Evolutionary conservation across 1,140 invertebrate genomes (phyloP).

Genomic region (Sweltsa coloradensis): DNA sequence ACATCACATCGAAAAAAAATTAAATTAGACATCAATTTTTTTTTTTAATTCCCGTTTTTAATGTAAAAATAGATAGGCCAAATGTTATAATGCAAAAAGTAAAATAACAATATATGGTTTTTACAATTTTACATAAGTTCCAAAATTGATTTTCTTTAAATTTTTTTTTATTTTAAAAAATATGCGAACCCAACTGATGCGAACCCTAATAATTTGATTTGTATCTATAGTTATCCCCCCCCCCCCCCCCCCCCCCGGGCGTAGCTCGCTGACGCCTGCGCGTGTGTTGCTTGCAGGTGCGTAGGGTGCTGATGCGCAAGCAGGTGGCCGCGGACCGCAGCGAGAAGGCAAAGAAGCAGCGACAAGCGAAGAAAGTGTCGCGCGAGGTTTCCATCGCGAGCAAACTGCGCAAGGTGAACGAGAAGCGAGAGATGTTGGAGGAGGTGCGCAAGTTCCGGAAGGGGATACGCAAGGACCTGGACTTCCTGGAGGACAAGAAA

Average conservation of each 20-base stretch:
- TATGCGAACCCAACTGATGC: background rate
- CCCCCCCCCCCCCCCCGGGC: background rate
- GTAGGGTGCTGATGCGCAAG: slow-evolving; percentile 71
- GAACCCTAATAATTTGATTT: background rate
- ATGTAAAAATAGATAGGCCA: background rate
- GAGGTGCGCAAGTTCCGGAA: slow-evolving; percentile 77
- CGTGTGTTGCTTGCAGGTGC: slow-evolving; percentile 37
- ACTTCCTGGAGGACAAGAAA: slow-evolving; percentile 76
- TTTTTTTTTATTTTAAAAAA: too few relatives aligned
- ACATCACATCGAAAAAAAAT: too few relatives aligned
- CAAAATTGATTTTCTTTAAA: background rate
- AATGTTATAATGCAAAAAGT: too few relatives aligned
- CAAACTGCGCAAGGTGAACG: slow-evolving; percentile 53
- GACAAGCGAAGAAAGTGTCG: slow-evolving; percentile 84
- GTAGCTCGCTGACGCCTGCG: background rate
- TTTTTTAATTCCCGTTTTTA: too few relatives aligned
- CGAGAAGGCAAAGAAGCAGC: slow-evolving; percentile 78
- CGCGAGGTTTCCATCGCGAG: slow-evolving; percentile 82
- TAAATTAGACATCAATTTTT: too few relatives aligned
- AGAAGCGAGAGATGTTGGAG: slow-evolving; percentile 65
- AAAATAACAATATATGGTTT: background rate
- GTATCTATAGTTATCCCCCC: background rate
- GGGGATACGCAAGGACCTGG: slow-evolving; percentile 62
- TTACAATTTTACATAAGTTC: background rate
- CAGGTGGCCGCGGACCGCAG: slow-evolving; percentile 69